A percentile compares a stretch with the other conserved stretches of the same genome.
Evolutionary conservation across 2,797 vertebrate species (phyloP).

Genomic region (Crocodylus rhombifer): DNA sequence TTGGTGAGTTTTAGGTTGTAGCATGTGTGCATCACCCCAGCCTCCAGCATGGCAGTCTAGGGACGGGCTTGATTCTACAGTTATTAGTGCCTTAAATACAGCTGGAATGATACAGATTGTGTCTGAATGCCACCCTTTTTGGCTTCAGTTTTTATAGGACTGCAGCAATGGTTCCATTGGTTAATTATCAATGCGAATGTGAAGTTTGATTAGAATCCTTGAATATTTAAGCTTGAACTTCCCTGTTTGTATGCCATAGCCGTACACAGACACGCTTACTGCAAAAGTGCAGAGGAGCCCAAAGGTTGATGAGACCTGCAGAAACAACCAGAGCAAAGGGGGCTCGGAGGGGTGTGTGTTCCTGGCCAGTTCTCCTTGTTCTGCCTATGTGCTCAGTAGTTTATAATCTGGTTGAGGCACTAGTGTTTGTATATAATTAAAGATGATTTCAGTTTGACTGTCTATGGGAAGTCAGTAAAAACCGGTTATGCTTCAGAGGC

Average conservation of each 20-base stretch:
- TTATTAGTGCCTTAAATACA: neutral
- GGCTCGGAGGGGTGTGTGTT: neutral
- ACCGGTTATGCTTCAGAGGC: neutral
- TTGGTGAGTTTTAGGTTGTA: neutral
- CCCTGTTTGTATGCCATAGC: neutral
- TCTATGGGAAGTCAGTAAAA: neutral
- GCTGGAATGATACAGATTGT: neutral
- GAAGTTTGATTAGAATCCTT: neutral
- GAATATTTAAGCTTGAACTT: constrained; percentile 1
- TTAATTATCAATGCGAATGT: neutral
- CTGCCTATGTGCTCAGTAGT: neutral
- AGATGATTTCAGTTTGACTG: neutral
- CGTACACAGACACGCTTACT: neutral
- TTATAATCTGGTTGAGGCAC: neutral
- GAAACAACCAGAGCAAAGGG: neutral
- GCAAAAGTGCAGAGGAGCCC: neutral
- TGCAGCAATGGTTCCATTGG: neutral
- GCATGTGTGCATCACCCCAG: neutral
- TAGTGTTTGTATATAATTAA: neutral
- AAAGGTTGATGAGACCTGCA: neutral
- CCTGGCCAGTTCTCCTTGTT: neutral
- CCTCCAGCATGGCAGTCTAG: neutral
- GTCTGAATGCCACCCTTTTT: neutral
- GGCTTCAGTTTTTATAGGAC: neutral
- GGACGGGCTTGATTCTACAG: neutral